These are phyloP conservation scores for Laothoe populi DNA, from an alignment of 2,888 invertebrate species.

Conservation along the genomic window DNA sequence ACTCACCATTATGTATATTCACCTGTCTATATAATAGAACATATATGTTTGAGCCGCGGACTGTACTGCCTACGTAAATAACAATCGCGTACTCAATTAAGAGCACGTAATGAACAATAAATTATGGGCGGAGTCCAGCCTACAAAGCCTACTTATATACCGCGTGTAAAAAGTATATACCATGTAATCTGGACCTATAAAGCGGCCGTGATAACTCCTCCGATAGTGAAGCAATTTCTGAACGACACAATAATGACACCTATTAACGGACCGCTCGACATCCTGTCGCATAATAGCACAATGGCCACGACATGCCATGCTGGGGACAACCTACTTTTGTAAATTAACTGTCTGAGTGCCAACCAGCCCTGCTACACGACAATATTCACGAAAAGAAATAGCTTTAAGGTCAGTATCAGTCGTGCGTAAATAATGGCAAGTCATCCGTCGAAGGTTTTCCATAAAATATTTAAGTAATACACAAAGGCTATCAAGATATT, in stretches of 20 bases:
- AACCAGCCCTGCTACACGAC: neutral
- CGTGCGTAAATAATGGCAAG: conserved; percentile 1
- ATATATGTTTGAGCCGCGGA: neutral
- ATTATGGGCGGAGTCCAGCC: conserved; percentile 48
- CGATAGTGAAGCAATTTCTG: conserved; percentile 83
- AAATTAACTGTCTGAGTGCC: conserved; percentile 4
- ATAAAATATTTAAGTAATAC: conserved; percentile 14
- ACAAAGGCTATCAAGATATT: conserved; percentile 24
- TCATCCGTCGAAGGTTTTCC: conserved; percentile 15
- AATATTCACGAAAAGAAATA: neutral
- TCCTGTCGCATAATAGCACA: conserved; percentile 75
- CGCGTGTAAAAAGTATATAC: conserved; percentile 51
- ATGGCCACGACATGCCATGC: conserved; percentile 45
- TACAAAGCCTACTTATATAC: conserved; percentile 52
- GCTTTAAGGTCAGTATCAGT: conserved; percentile 11
- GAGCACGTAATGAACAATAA: conserved; percentile 53
- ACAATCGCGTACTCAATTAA: conserved; percentile 48
- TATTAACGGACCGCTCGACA: conserved; percentile 71
- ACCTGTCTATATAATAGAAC: neutral
- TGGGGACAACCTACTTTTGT: conserved; percentile 63
- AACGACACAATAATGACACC: conserved; percentile 82
- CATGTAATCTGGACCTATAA: conserved; percentile 82
- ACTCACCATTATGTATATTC: neutral
- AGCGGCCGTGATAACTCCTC: conserved; percentile 75
- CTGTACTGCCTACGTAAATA: conserved; percentile 21